Base-by-base conservation (phyloP, 2,797 vertebrate species). In the Anguilla marmorata region DNA sequence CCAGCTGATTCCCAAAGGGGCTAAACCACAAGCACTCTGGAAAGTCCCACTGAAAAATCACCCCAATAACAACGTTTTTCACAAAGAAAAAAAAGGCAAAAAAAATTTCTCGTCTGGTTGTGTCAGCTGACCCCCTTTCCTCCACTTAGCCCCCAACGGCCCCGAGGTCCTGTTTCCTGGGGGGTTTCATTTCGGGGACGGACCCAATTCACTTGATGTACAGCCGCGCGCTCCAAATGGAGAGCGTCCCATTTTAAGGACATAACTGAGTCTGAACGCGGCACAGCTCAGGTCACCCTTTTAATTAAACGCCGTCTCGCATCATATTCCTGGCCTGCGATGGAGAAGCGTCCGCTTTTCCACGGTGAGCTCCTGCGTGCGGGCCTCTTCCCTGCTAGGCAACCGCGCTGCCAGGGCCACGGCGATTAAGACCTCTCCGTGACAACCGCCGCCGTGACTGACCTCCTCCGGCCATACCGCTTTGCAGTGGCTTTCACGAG, bases 211-310 rank as follows among this genome's bases (percentile, higher is more conserved):
- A 93, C 91, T 93, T 91, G 90, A 94, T 94, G 87, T 87, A 91
- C 91, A 91, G 93, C 93, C 91, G 90, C 90, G 91, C 90, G 93
- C 92, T 94, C 93, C 92, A 94, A 93, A 93, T 94, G 93, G 92
- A 94, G 92, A 87, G 86, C 87, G 90, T 89, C 88, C 90, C 86
- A 91, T 88, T 92, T 92, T 91, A 86, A 24, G 89, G 92, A 92
- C 91, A 89, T 93, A 95, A 94, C 91, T 93, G 90, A 94, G 94
- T 93, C 91, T 92, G 85, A 93, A 91, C 91, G 92, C 92, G 92
- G 91, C 91, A 91, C 92, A 91, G 93, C 86, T 90, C 91, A 90
- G 93, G 92, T 93, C 94, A 90, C 93, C 87, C 91, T 88, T 93
- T 92, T 91, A 93, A 95, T 91, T 89, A 84, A 9, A 82, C 9